A percentile compares a stretch with the other conserved stretches of the same genome.
phyloP scores from a whole-genome alignment of 2,888 invertebrate genomes.

The Dioctria rufipes region DNA sequence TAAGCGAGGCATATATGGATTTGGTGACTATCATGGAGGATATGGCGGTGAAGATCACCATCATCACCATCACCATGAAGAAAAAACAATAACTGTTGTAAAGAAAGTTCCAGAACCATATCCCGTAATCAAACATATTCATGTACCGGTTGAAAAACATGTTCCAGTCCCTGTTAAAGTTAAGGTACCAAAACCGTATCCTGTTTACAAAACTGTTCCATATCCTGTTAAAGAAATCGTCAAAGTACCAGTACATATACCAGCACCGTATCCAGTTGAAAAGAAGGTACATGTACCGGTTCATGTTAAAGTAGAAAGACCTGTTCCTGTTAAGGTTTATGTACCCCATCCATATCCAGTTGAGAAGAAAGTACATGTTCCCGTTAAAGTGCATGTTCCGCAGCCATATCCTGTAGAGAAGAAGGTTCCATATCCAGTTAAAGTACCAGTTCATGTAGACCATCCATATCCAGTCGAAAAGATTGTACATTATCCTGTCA shows the following conservation, averaged over 20 bases:
- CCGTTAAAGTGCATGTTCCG: constrained; percentile 82
- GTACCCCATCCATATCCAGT: constrained; percentile 79
- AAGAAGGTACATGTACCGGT: constrained; percentile 84
- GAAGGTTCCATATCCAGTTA: constrained; percentile 78
- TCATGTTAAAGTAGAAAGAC: constrained; percentile 81
- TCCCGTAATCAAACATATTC: constrained; percentile 79
- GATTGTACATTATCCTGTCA: constrained; percentile 81
- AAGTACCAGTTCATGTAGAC: constrained; percentile 83
- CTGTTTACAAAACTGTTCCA: constrained; percentile 80
- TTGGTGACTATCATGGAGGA: constrained; percentile 70
- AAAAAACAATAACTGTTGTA: constrained; percentile 81
- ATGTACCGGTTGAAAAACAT: constrained; percentile 76
- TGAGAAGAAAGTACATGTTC: constrained; percentile 80
- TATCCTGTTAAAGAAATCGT: constrained; percentile 85
- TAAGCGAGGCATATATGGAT: constrained; percentile 80
- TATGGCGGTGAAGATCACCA: constrained; percentile 63
- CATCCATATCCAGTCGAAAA: constrained; percentile 83
- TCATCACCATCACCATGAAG: constrained; percentile 70
- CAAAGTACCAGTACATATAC: constrained; percentile 84
- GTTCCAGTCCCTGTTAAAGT: constrained; percentile 77
- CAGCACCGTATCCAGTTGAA: constrained; percentile 84
- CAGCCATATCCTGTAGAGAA: constrained; percentile 82
- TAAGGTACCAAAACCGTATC: constrained; percentile 80
- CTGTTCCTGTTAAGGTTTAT: constrained; percentile 82
- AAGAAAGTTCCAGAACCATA: constrained; percentile 82